These are phyloP conservation scores for Malurus leucopterus DNA, from an alignment of 2,797 vertebrate species.

Conservation along the genomic window DNA sequence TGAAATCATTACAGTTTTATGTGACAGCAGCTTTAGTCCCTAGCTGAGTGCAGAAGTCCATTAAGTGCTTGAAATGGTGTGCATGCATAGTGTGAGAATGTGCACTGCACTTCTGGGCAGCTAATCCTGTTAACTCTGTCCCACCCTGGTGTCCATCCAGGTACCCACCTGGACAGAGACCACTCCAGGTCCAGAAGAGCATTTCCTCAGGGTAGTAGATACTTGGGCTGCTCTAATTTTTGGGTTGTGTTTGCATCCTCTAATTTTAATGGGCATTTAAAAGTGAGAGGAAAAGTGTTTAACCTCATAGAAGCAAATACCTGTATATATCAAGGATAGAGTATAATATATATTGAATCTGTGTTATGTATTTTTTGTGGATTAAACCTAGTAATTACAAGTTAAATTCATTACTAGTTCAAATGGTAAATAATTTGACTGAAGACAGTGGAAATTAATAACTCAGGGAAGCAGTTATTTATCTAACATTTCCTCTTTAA, in stretches of 20 bases:
- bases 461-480: not conserved
- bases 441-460: not conserved
- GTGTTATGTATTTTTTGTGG: not conserved
- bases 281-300: not conserved
- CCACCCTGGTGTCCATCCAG: not conserved
- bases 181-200: not conserved
- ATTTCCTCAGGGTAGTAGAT: not conserved
- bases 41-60: constrained; percentile 19
- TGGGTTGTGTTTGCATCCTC: not conserved
- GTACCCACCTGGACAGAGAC: not conserved
- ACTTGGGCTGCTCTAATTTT: not conserved
- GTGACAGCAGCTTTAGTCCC: not conserved
- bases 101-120: not conserved
- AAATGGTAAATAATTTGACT: not conserved
- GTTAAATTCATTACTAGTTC: not conserved
- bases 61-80: not conserved
- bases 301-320: not conserved
- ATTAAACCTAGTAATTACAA: not conserved
- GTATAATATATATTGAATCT: not conserved
- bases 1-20: not conserved
- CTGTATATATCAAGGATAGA: not conserved
- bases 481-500: not conserved
- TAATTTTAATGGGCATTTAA: not conserved
- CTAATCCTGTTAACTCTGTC: not conserved
- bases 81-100: not conserved